Evolutionary conservation across 2,888 invertebrate genomes (phyloP), one percentile per base, ranked within the genome.

Genomic region (Hemicrepidius hirtus): DNA sequence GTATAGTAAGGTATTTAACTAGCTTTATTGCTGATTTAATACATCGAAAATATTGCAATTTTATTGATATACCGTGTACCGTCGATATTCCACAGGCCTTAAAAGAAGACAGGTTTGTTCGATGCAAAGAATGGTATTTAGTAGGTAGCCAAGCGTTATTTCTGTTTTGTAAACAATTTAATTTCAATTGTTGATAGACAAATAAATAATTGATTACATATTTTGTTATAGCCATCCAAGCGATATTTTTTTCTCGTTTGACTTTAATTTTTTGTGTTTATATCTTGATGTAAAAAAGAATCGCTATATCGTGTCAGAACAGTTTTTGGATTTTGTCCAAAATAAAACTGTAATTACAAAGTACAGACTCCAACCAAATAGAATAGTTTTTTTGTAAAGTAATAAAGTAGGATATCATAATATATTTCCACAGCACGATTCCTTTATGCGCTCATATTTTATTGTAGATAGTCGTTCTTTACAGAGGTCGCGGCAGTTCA

Each of bases 141-240:
- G 7, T 32, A 9, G 32, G 32, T 1, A 32, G 32, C 9, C 32
- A 9, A 9, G 32, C 32, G 1, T n/a, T 41, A 5, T 41, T 41
- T 13, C 6, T 41, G 16, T 41, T 41, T 41, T 41, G 40, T n/a
- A 41, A 41, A 41, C 40, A 41, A n/a, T 41, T 41, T 41, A 41
- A 41, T 41, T 41, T 41, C 4, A 13, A 5, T 13, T n/a, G 3
- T 13, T 41, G 3, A 41, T 13, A 41, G 13, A 3, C 6, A 3
- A 1, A 16, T n/a, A 13, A 32, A 41, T 2, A n/a, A n/a, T 41
- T 5, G 40, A 41, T 41, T 41, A 41, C 40, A 41, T 41, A 1
- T 41, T 41, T 6, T 6, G n/a, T 4, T 41, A 41, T 41, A 6
- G 13, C 13, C 2, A 6, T 0, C 40, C 40, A 5, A 4, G 13